Percentiles rank a stretch among this genome's conserved stretches.
Conservation (phyloP, 2,888 invertebrate genomes). For the Cabera pusaria region DNA sequence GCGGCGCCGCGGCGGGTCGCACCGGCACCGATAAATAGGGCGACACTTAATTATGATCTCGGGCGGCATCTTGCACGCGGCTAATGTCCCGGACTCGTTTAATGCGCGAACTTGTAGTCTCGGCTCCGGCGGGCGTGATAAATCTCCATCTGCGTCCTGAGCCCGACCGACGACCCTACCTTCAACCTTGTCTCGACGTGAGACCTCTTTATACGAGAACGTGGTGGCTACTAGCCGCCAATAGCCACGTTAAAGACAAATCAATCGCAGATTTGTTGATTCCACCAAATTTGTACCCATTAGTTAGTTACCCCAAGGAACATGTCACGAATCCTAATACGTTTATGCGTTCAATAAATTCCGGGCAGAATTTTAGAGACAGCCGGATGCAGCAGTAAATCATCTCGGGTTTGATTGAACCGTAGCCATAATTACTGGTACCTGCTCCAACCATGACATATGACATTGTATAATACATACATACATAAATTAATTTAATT, state of each 20-base stretch:
- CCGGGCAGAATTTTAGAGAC: conserved; percentile 17
- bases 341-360: conserved; percentile 23
- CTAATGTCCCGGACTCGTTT: conserved; percentile 82
- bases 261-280: conserved; percentile 5
- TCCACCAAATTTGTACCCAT: no score
- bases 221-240: background rate
- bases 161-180: conserved; percentile 49
- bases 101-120: conserved; percentile 82
- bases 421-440: conserved; percentile 30
- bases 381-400: conserved; percentile 26
- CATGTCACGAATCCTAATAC: conserved; percentile 20
- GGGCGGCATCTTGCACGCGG: conserved; percentile 82
- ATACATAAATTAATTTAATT: conserved; percentile 22
- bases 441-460: conserved; percentile 22
- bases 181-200: conserved; percentile 31
- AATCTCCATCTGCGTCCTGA: conserved; percentile 73
- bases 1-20: conserved; percentile 71
- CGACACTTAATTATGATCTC: conserved; percentile 83
- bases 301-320: no score
- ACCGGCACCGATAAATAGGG: conserved; percentile 77
- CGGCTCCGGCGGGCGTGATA: conserved; percentile 78
- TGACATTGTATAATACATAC: conserved; percentile 23
- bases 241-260: conserved; percentile 8
- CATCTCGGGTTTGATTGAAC: conserved; percentile 26
- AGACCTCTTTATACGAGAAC: conserved; percentile 13